These are phyloP conservation scores for Pagetopsis macropterus DNA, from an alignment of 2,797 vertebrate genomes.

Conservation along the genomic window DNA sequence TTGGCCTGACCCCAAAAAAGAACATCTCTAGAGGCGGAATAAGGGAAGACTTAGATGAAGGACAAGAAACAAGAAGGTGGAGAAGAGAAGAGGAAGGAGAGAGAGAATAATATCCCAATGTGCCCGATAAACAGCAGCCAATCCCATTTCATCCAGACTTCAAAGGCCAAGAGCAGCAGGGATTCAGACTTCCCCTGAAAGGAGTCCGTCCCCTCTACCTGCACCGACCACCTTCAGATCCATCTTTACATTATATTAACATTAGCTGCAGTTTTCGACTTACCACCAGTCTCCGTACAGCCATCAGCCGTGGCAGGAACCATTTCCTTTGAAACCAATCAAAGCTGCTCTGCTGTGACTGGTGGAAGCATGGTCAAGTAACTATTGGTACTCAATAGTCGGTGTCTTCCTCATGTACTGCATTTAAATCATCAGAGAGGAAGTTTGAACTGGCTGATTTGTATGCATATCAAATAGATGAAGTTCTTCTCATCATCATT, in stretches of 20 bases:
- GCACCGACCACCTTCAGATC: conserved; percentile 10
- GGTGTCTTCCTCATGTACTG: not conserved
- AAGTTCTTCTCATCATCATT: too few species aligned
- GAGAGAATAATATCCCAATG: conserved; percentile 7
- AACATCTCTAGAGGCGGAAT: not conserved
- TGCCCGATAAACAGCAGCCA: conserved; percentile 24
- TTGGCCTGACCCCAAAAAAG: too few species aligned
- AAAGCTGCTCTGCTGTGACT: conserved; percentile 27
- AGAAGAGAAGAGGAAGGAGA: conserved; percentile 8
- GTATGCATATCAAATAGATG: not conserved
- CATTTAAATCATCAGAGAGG: not conserved
- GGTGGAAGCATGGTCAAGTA: conserved; percentile 4
- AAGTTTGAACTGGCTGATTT: not conserved
- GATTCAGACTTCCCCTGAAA: conserved; percentile 24
- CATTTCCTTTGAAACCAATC: conserved; percentile 39
- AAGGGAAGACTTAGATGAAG: not conserved
- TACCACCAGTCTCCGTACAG: conserved; percentile 16
- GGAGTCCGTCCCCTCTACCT: conserved; percentile 28
- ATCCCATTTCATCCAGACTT: conserved; percentile 43
- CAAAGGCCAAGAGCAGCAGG: conserved; percentile 41
- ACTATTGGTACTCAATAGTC: conserved; percentile 9
- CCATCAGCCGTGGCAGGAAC: conserved; percentile 13
- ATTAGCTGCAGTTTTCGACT: conserved; percentile 46
- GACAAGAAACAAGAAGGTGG: not conserved
- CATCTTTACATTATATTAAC: conserved; percentile 32